Conservation (phyloP, 2,888 invertebrate species). For the Leucozona laternaria region DNA sequence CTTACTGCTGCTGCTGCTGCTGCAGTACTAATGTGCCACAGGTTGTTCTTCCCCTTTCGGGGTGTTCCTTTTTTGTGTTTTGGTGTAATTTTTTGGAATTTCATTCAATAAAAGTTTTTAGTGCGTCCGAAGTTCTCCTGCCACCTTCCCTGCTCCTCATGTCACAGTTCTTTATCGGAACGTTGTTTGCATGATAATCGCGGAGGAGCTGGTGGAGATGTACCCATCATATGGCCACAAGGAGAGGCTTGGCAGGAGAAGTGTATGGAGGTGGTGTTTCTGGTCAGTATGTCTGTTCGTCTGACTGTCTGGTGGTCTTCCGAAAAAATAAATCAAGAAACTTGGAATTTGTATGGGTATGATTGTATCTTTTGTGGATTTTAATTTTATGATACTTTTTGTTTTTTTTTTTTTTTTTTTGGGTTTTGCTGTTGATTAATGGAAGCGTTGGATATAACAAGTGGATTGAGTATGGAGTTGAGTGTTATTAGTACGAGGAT, state of each 20-base stretch:
- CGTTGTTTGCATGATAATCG: conserved; percentile 73
- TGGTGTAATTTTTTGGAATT: conserved; percentile 68
- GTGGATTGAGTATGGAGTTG: conserved; percentile 63
- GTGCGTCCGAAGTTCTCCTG: conserved; percentile 18
- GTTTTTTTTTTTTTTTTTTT: conserved; percentile 8
- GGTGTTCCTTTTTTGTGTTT: not conserved
- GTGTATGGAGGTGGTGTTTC: conserved; percentile 24
- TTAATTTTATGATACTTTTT: conserved; percentile 10
- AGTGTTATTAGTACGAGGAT: conserved; percentile 30
- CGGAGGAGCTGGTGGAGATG: conserved; percentile 13
- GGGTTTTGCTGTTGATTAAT: conserved; percentile 58
- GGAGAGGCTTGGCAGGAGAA: not conserved
- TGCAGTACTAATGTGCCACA: conserved; percentile 15
- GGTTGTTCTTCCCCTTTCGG: conserved; percentile 38
- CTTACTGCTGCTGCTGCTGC: no score
- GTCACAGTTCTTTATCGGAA: conserved; percentile 66
- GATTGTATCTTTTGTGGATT: conserved; percentile 51
- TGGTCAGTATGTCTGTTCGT: conserved; percentile 70
- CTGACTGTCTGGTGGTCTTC: conserved; percentile 64
- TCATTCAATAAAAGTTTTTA: conserved; percentile 73
- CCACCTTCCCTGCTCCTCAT: not conserved
- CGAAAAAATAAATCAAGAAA: conserved; percentile 6
- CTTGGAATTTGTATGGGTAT: conserved; percentile 52
- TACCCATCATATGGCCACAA: conserved; percentile 20
- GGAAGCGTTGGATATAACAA: conserved; percentile 57